A percentile compares a stretch with the other conserved stretches of the same genome.
Evolutionary conservation across 2,113 vertebrate genomes (phyloP).

Genomic region (Mormyrus iriodes): DNA sequence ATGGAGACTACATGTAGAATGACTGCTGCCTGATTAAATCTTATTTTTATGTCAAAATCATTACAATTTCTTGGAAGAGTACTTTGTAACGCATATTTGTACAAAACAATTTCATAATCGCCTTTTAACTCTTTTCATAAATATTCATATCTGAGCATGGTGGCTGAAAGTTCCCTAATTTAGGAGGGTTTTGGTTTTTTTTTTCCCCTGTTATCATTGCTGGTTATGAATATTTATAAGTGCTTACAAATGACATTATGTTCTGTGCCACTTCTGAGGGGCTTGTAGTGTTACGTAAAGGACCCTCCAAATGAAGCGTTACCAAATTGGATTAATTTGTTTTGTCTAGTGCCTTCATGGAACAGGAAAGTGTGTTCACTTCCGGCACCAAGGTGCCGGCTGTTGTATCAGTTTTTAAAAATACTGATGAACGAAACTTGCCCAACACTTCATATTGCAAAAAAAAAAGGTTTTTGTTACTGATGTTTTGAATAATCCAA

Average conservation of each 20-base stretch:
- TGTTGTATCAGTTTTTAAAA: background rate
- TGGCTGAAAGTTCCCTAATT: slow-evolving; percentile 7
- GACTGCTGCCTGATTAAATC: background rate
- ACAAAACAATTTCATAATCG: slow-evolving; percentile 11
- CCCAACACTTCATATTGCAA: background rate
- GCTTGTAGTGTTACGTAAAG: background rate
- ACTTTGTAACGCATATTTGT: slow-evolving; percentile 9
- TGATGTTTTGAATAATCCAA: background rate
- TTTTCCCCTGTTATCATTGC: slow-evolving; percentile 6
- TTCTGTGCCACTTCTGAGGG: slow-evolving; percentile 9
- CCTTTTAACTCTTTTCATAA: background rate
- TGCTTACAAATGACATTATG: slow-evolving; percentile 17
- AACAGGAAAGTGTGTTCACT: background rate
- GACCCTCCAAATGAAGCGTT: slow-evolving; percentile 1
- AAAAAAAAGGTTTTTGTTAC: background rate
- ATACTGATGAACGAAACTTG: background rate
- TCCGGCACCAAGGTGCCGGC: background rate
- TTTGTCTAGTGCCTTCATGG: slow-evolving; percentile 6
- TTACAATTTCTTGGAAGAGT: slow-evolving; percentile 10
- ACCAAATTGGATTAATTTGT: slow-evolving; percentile 16
- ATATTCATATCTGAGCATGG: slow-evolving; percentile 14
- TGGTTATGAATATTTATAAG: slow-evolving; percentile 17
- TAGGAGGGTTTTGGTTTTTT: background rate
- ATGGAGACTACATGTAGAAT: background rate
- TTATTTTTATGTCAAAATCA: slow-evolving; percentile 9